A percentile compares a stretch with the other conserved stretches of the same genome.
phyloP scores from a whole-genome alignment of 2,888 invertebrate species.

The Polyommatus icarus region DNA sequence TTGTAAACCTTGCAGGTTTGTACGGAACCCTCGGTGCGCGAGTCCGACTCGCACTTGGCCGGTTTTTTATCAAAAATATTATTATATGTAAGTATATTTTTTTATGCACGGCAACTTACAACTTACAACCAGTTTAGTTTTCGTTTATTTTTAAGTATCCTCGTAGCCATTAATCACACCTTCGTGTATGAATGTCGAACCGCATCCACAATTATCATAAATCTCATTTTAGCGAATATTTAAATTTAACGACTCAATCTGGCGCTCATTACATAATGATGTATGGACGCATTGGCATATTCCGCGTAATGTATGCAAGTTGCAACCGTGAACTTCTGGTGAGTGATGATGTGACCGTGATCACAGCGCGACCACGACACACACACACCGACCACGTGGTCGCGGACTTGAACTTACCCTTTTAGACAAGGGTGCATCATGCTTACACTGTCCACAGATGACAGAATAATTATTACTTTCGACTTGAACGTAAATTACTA shows the following conservation, averaged over 20 bases:
- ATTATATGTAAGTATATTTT: too few relatives aligned
- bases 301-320: neutral
- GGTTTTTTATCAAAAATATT: too few relatives aligned
- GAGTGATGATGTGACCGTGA: slow-evolving; percentile 8
- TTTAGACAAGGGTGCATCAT: neutral
- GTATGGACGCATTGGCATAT: slow-evolving; percentile 1
- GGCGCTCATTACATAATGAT: neutral
- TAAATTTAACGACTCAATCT: slow-evolving; percentile 7
- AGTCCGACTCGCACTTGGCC: too few relatives aligned
- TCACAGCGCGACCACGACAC: neutral
- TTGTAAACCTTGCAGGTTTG: too few relatives aligned
- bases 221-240: neutral
- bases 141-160: neutral
- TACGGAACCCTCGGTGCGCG: too few relatives aligned
- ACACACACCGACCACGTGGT: neutral
- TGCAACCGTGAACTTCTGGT: slow-evolving; percentile 12
- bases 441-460: too few relatives aligned
- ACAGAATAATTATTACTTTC: too few relatives aligned
- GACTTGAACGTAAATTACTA: too few relatives aligned
- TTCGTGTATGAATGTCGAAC: neutral
- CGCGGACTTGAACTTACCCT: neutral
- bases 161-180: neutral
- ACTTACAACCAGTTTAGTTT: neutral
- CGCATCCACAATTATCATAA: neutral
- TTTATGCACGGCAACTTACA: too few relatives aligned